phyloP scores from a whole-genome alignment of 2,797 vertebrate species.

The Vireo griseus region DNA sequence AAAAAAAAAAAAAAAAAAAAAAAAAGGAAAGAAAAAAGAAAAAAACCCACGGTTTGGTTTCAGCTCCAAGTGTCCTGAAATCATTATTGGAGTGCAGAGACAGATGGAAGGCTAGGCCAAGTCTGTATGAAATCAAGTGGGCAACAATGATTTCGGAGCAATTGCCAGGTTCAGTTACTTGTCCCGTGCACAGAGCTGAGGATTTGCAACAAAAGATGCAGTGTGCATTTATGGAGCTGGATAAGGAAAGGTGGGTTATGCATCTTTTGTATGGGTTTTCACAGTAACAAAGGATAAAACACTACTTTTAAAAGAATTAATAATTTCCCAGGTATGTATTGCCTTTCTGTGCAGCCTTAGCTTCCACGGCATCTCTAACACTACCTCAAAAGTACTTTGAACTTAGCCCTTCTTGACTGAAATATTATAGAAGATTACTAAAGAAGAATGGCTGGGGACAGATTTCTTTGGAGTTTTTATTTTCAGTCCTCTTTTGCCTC shows the following conservation, averaged over 20 bases:
- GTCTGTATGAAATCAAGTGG: constrained; percentile 53
- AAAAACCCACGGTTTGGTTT: not conserved
- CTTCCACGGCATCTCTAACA: not conserved
- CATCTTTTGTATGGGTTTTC: not conserved
- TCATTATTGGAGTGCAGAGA: constrained; percentile 54
- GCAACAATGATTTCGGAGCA: constrained; percentile 19
- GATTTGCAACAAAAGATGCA: constrained; percentile 25
- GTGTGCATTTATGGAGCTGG: not conserved
- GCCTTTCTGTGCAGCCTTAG: not conserved
- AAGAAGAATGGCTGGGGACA: not conserved
- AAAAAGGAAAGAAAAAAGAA: no score
- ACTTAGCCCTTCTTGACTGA: not conserved
- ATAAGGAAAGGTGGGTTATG: not conserved
- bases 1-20: not conserved
- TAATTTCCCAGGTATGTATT: not conserved
- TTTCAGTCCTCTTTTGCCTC: not conserved
- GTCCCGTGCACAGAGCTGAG: not conserved
- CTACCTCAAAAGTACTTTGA: not conserved
- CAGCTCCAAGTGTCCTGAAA: constrained; percentile 49
- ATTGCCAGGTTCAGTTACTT: constrained; percentile 24
- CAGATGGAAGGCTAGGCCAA: constrained; percentile 67
- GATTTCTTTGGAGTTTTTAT: not conserved
- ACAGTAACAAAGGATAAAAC: not conserved
- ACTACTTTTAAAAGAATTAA: not conserved
- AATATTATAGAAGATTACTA: not conserved